Conservation (phyloP, 1,140 invertebrate species). For the Micrasema longulum region DNA sequence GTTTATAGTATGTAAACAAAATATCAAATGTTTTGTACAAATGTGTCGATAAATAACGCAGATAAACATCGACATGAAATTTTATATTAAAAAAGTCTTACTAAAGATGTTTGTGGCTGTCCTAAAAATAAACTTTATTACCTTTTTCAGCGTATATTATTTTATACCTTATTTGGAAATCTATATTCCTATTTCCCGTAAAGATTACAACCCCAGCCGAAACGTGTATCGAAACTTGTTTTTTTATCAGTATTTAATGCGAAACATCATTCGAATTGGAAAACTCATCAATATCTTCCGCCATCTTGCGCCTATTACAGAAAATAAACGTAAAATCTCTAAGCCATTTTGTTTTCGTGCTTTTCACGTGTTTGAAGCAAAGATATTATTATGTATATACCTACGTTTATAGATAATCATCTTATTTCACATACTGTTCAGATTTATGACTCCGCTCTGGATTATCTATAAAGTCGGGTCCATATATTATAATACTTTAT, state of each 20-base stretch:
- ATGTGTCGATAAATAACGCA: too few relatives aligned
- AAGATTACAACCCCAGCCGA: not conserved
- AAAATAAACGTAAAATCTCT: conserved; percentile 1
- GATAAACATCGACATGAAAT: too few relatives aligned
- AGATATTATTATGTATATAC: too few relatives aligned
- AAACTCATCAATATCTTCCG: conserved; percentile 24
- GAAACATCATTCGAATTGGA: conserved; percentile 1
- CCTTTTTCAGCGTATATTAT: too few relatives aligned
- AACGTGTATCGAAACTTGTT: not conserved
- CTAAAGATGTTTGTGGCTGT: too few relatives aligned
- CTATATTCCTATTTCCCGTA: not conserved
- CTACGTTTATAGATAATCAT: conserved; percentile 13
- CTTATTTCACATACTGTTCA: conserved; percentile 18
- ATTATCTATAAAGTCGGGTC: conserved; percentile 18
- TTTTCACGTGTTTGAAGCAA: not conserved
- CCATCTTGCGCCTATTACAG: conserved; percentile 14
- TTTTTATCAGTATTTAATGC: conserved; percentile 7
- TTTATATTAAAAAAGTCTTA: too few relatives aligned
- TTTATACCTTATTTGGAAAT: too few relatives aligned
- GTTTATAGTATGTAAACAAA: too few relatives aligned
- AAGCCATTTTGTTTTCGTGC: not conserved
- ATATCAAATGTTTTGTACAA: too few relatives aligned
- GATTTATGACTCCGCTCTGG: conserved; percentile 23
- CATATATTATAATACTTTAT: not conserved
- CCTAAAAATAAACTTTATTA: too few relatives aligned